Conservation (phyloP, 2,888 invertebrate genomes). For the Melanchra persicariae region DNA sequence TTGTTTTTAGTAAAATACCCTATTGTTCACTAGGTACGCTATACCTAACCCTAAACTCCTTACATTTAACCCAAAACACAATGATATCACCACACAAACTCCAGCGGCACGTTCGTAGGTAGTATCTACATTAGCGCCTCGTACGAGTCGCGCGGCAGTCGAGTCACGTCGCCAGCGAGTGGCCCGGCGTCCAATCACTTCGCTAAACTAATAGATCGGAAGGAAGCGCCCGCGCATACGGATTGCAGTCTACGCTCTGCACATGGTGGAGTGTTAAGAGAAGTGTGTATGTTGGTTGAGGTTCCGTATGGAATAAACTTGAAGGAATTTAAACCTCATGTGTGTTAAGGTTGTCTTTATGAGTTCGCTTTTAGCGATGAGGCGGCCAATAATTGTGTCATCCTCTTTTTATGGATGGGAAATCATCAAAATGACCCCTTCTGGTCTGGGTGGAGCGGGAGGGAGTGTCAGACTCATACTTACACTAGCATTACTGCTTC, state of each 20-base stretch:
- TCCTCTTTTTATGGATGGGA: no score
- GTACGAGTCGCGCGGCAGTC: slow-evolving; percentile 70
- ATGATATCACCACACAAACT: slow-evolving; percentile 19
- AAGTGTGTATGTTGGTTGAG: background rate
- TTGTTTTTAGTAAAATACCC: no score
- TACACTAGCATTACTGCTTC: no score
- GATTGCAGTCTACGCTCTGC: slow-evolving; percentile 70
- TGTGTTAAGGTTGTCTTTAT: no score
- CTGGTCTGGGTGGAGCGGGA: no score
- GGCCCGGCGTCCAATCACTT: slow-evolving; percentile 85
- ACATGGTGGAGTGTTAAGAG: slow-evolving; percentile 19
- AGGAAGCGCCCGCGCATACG: slow-evolving; percentile 83
- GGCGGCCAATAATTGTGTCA: no score
- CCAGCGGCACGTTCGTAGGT: slow-evolving; percentile 15
- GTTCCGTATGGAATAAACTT: slow-evolving; percentile 37
- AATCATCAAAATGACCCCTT: no score
- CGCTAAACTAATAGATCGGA: slow-evolving; percentile 87
- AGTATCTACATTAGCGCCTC: slow-evolving; percentile 39
- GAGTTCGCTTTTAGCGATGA: no score
- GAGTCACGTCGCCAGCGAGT: slow-evolving; percentile 81
- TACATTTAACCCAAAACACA: slow-evolving; percentile 14
- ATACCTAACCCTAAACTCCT: background rate
- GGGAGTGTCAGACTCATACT: background rate
- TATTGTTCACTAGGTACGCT: no score
- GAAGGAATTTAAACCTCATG: background rate